phyloP scores from a whole-genome alignment of 2,797 vertebrate species.

The Catharus ustulatus region DNA sequence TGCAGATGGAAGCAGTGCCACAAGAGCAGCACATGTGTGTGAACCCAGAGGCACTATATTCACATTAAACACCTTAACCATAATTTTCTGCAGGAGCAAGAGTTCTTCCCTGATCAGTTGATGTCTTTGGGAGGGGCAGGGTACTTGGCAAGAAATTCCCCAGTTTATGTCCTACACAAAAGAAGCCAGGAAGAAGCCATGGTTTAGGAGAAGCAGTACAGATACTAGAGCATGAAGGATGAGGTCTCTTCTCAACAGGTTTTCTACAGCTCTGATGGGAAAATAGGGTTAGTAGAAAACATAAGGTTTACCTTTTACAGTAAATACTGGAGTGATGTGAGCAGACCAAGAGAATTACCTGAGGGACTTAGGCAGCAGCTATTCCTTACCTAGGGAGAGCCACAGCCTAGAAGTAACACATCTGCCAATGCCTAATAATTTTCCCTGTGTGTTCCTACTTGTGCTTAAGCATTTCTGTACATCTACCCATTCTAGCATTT shows the following conservation, averaged over 20 bases:
- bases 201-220: not conserved
- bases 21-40: accelerated
- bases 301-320: not conserved
- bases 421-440: not conserved
- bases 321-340: not conserved
- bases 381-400: not conserved
- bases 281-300: not conserved
- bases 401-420: not conserved
- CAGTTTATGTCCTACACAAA: not conserved
- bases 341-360: not conserved
- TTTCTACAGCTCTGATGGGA: not conserved
- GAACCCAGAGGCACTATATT: not conserved
- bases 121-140: not conserved
- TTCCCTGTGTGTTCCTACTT: not conserved
- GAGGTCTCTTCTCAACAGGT: not conserved
- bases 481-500: not conserved
- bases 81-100: not conserved
- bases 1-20: not conserved
- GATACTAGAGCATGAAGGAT: not conserved
- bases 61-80: accelerated
- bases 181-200: not conserved
- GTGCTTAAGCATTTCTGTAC: not conserved
- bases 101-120: accelerated
- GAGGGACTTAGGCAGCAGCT: not conserved
- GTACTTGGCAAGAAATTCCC: not conserved